phyloP scores from a whole-genome alignment of 2,113 vertebrate species.

The Axis porcinus region DNA sequence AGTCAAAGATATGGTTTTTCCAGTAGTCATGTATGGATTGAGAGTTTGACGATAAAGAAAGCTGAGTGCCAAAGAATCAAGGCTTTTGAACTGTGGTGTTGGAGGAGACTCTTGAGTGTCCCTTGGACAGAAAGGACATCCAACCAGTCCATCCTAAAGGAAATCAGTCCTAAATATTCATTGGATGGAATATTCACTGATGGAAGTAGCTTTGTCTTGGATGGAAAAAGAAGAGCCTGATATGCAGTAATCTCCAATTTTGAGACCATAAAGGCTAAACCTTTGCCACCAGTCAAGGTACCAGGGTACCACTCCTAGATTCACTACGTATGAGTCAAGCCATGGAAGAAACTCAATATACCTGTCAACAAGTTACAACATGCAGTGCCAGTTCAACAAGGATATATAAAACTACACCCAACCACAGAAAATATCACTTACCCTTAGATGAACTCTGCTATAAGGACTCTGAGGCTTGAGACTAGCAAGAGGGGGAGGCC shows the following conservation, averaged over 20 bases:
- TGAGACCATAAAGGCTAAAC: background rate
- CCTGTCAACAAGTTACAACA: background rate
- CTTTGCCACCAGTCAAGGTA: background rate
- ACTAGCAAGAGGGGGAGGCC: background rate
- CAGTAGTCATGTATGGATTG: background rate
- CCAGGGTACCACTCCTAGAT: background rate
- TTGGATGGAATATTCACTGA: background rate
- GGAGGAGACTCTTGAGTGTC: background rate
- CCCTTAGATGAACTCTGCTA: background rate
- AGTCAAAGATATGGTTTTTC: background rate
- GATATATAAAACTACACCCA: background rate
- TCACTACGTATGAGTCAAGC: background rate
- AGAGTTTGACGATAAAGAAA: background rate
- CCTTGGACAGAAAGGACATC: background rate
- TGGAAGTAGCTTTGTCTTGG: background rate
- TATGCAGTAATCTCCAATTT: background rate
- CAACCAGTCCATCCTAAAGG: background rate
- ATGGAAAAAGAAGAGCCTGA: background rate
- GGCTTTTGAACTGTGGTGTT: background rate
- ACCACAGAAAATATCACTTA: background rate
- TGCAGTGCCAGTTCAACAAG: background rate
- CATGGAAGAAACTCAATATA: background rate
- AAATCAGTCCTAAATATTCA: background rate
- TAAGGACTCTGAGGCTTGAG: background rate
- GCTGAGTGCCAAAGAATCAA: background rate